Base-by-base conservation (phyloP, 2,113 vertebrate species). In the Nothoprocta pentlandii region DNA sequence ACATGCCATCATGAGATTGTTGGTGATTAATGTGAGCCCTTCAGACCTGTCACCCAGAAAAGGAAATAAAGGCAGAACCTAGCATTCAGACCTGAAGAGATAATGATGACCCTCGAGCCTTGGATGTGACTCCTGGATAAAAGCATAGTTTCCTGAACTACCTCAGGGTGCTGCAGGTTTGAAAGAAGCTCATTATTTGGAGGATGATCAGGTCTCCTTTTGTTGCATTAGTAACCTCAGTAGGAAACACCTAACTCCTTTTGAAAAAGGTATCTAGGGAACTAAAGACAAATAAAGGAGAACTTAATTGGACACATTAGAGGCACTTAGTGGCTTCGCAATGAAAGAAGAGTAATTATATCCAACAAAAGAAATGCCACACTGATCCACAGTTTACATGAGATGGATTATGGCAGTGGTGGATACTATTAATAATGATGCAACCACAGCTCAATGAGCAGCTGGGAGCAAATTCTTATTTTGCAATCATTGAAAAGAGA, bases 21-120 rank as follows among this genome's bases (percentile, higher is more conserved):
- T 88, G 87, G n/a, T 58, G 73, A 95, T 91, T 94, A 94, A 94
- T 71, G 80, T 95, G 93, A 96, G 42, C 75, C 76, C 73, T 86
- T 95, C 85, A 78, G 93, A 86, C 6, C 75, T 92, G 87, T 77
- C 89, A 83, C 64, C 76, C 73, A 94, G 91, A 10, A 88, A 80
- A 71, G 73, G 79, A 94, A 94, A 87, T 63, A 78, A 87, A 94
- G 68, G 63, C 75, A 92, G 56, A 78, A 5, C 15, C 30, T 51
- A 2, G 64, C 77, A 25, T 77, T 80, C 49, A 85, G 64, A 63
- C 15, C 75, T 91, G 95, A 63, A 86, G 71, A 91, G 42, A 78
- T 95, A 95, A 94, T 49, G 67, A 92, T 71, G 90, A 79, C 73
- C 85, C 82, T 51, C 61, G 42, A 91, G 64, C 80, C 61, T 86